phyloP scores from a whole-genome alignment of 2,888 invertebrate genomes.

The Tromatobia lineatoria region DNA sequence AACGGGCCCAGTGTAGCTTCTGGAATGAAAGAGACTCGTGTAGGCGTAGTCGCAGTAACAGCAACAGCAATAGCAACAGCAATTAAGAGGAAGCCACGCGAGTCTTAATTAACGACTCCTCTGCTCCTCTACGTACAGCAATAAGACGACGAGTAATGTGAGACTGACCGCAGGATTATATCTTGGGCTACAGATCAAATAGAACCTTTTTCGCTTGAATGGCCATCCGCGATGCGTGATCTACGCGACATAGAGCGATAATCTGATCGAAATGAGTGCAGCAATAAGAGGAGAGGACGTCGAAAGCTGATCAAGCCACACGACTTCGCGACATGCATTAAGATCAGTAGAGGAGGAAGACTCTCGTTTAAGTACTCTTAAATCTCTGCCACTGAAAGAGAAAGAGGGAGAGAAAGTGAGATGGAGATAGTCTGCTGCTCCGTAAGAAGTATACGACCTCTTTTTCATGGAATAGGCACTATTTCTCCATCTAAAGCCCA shows the following conservation, averaged over 20 bases:
- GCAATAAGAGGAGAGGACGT: too few species aligned
- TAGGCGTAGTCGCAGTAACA: conserved; percentile 21
- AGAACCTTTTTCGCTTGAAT: neutral
- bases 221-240: conserved; percentile 2
- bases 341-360: conserved; percentile 27
- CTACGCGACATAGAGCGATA: conserved; percentile 35
- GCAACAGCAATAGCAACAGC: conserved; percentile 26
- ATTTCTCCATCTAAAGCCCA: conserved; percentile 51
- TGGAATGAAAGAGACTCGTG: conserved; percentile 38
- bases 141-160: conserved; percentile 32
- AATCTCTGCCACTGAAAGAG: conserved; percentile 19
- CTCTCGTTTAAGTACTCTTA: conserved; percentile 30
- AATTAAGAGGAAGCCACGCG: conserved; percentile 61
- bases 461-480: conserved; percentile 45
- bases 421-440: neutral
- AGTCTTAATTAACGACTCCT: conserved; percentile 63
- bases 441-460: conserved; percentile 43
- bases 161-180: conserved; percentile 22
- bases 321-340: conserved; percentile 22
- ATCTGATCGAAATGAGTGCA: conserved; percentile 31
- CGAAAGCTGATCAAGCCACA: conserved; percentile 12
- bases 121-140: conserved; percentile 10
- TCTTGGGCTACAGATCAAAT: conserved; percentile 28
- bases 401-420: conserved; percentile 10
- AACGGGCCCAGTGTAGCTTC: conserved; percentile 18